Conservation (phyloP, 2,888 invertebrate genomes). For the Gryllus longicercus region DNA sequence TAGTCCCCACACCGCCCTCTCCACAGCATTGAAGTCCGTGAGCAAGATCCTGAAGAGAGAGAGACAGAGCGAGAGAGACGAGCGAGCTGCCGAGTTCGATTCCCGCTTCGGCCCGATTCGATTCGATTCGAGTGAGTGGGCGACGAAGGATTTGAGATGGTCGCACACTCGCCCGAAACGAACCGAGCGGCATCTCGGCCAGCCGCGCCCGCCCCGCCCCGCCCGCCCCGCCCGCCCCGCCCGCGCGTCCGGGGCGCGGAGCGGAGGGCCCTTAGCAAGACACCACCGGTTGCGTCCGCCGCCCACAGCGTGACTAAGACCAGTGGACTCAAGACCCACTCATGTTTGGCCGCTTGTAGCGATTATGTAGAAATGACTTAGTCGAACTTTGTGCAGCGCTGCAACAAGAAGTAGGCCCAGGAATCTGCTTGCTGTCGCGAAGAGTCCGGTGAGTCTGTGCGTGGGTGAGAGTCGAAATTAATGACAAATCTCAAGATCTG, state of each 20-base stretch:
- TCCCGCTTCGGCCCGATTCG: background rate
- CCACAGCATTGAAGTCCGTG: too few species aligned
- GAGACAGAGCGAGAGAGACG: background rate
- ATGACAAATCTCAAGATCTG: too few species aligned
- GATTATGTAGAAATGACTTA: too few species aligned
- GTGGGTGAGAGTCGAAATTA: too few species aligned
- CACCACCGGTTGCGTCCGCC: background rate
- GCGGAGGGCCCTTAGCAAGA: background rate
- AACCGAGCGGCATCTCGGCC: background rate
- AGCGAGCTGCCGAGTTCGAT: background rate
- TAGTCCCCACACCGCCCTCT: too few species aligned
- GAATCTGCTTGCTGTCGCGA: too few species aligned
- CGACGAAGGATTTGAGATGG: background rate
- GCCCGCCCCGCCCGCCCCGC: background rate
- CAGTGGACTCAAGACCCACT: background rate
- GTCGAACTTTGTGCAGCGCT: too few species aligned
- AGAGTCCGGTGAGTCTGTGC: too few species aligned
- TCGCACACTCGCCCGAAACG: conserved; percentile 17
- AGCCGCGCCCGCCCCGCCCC: background rate
- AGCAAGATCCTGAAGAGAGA: too few species aligned
- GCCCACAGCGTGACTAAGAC: background rate
- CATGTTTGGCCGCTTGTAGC: too few species aligned
- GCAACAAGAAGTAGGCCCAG: too few species aligned
- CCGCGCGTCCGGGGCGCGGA: background rate
- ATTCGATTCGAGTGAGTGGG: conserved; percentile 17